Evolutionary conservation across 2,797 vertebrate genomes (phyloP).

Genomic region (Mycteria americana): DNA sequence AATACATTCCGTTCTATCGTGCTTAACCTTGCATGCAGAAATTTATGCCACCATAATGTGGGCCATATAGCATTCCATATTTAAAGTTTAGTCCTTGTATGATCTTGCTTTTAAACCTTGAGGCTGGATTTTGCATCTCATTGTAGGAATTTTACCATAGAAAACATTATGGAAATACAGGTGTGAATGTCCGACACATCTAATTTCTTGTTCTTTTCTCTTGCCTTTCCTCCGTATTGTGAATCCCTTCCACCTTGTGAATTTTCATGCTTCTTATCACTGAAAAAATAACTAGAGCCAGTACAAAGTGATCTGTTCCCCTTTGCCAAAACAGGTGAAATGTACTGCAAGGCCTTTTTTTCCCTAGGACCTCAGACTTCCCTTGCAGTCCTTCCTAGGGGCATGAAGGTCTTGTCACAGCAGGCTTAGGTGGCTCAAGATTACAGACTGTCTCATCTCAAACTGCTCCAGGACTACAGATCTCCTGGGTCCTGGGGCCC

Average conservation of each 20-base stretch:
- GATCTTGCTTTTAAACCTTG: background rate
- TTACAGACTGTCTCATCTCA: background rate
- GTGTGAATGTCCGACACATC: background rate
- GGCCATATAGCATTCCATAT: background rate
- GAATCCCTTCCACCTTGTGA: background rate
- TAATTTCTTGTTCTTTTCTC: background rate
- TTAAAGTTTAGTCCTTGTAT: background rate
- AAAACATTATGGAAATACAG: background rate
- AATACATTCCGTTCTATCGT: background rate
- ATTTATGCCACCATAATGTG: background rate
- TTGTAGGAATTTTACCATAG: background rate
- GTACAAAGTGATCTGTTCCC: background rate
- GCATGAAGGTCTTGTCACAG: background rate
- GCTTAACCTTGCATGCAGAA: background rate
- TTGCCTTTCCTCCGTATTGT: background rate
- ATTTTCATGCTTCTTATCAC: background rate
- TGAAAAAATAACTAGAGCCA: background rate
- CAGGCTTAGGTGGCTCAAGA: background rate
- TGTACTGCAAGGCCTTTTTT: background rate
- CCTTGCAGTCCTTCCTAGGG: background rate
- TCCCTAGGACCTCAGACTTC: background rate
- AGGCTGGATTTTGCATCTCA: background rate
- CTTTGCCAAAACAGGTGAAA: background rate
- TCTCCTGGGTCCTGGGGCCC: background rate
- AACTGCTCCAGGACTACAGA: background rate